phyloP scores from a whole-genome alignment of 2,113 vertebrate species.

The Panurus biarmicus region DNA sequence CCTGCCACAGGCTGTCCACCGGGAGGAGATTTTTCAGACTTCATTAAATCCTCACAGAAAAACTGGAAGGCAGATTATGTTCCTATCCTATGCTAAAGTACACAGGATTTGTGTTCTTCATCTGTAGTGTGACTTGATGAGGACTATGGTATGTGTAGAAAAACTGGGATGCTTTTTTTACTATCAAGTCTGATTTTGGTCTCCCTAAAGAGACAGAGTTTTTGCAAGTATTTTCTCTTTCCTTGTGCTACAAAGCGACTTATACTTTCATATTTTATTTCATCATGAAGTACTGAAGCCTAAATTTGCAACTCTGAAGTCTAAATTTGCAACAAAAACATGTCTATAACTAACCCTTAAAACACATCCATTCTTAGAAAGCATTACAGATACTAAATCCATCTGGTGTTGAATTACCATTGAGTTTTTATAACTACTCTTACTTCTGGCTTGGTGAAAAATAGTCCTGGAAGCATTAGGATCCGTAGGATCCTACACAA shows the following conservation, averaged over 20 bases:
- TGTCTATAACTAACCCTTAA: background rate
- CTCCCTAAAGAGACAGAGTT: background rate
- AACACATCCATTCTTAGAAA: background rate
- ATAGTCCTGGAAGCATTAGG: background rate
- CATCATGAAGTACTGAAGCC: background rate
- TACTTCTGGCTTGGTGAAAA: background rate
- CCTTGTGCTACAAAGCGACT: background rate
- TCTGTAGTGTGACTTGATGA: background rate
- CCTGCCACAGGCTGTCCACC: background rate
- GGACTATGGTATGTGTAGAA: background rate
- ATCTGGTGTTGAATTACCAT: background rate
- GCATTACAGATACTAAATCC: background rate
- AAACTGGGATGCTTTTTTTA: background rate
- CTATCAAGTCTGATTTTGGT: background rate
- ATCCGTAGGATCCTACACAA: background rate
- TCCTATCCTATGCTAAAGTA: background rate
- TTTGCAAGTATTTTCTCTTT: background rate
- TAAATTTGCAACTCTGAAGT: background rate
- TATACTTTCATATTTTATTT: background rate
- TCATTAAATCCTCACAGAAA: background rate
- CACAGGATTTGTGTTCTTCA: background rate
- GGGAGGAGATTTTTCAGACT: background rate
- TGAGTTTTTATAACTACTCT: background rate
- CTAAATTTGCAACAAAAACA: conserved; percentile 1
- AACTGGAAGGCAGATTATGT: background rate